Evolutionary conservation across 2,113 vertebrate genomes (phyloP).

Genomic region (Laticauda colubrina): DNA sequence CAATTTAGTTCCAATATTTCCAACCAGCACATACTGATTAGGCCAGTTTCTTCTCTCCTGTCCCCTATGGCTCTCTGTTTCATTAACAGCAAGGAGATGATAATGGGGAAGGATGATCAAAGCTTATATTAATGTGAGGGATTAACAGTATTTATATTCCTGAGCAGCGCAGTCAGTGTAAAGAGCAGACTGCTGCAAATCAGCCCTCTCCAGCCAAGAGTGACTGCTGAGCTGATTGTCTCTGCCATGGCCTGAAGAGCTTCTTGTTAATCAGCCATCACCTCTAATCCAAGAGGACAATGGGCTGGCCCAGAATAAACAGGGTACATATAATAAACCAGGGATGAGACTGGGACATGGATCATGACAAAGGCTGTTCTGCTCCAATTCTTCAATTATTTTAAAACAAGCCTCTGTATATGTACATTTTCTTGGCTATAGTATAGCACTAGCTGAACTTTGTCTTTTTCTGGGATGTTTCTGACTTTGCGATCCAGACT

Average conservation of each 20-base stretch:
- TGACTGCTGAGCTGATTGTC: conserved; percentile 48
- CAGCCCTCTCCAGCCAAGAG: conserved; percentile 49
- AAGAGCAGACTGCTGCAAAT: conserved; percentile 45
- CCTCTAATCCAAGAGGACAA: conserved; percentile 1
- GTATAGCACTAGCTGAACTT: background rate
- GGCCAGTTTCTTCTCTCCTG: conserved; percentile 49
- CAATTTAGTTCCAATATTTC: conserved; percentile 55
- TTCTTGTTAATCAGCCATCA: conserved; percentile 49
- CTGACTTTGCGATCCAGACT: background rate
- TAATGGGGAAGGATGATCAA: conserved; percentile 67
- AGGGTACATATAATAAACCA: background rate
- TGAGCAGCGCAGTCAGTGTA: conserved; percentile 56
- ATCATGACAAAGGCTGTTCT: background rate
- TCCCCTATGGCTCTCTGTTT: conserved; percentile 60
- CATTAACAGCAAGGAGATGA: conserved; percentile 66
- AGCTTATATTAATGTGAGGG: conserved; percentile 60
- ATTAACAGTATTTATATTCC: conserved; percentile 66
- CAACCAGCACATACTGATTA: conserved; percentile 56
- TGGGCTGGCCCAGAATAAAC: background rate
- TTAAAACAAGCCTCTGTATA: background rate
- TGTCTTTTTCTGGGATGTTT: background rate
- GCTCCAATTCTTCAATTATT: background rate
- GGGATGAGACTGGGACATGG: background rate
- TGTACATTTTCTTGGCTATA: background rate
- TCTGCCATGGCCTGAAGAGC: conserved; percentile 44